Evolutionary conservation across 2,888 invertebrate species (phyloP), one percentile per base, ranked within the genome.

Genomic region (Panopea generosa): DNA sequence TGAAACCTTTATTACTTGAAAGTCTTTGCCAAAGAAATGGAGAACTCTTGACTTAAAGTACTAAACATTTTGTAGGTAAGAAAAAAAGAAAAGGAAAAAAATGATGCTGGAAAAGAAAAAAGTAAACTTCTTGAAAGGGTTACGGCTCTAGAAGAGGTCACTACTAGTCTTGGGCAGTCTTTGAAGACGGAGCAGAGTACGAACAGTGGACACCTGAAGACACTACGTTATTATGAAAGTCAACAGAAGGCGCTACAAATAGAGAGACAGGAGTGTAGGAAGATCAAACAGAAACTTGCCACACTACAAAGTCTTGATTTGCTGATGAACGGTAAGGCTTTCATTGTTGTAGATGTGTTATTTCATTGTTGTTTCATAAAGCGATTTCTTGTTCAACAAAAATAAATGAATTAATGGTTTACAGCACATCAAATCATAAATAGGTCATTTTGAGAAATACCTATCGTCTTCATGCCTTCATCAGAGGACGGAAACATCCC

Each of bases 251-350:
- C 79, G 0, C 57, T 86, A 22, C 80, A 85, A 9, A 38, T 69
- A 2, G 88, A 89, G 53, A 78, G 80, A 55, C 67, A 84, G 20
- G 88, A 88, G 55, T 87, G 84, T 57, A 66, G 75, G 11, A 78
- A 73, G 50, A 81, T 88, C 2, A 84, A 86, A 65, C 73, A 80
- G 27, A 89, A 87, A 52, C 66, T 91, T 29, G 74, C 77, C 6
- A 83, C 82, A 2, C 73, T 90, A 22, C 84, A 89, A 59, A 83
- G 86, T 49, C 70, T 90, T 20, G 85, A 90, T 62, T 68, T 60
- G n/a, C 53, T 91, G 3, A 55, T 90, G n/a, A 83, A 85, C 77
- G 89, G 89, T 90, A 72, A 53, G 57, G 43, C 18, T n/a, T n/a
- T n/a, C n/a, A n/a, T n/a, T n/a, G n/a, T n/a, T n/a, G n/a, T n/a